Evolutionary conservation across 1,140 invertebrate genomes (phyloP).

Genomic region (Drosophila miranda): DNA sequence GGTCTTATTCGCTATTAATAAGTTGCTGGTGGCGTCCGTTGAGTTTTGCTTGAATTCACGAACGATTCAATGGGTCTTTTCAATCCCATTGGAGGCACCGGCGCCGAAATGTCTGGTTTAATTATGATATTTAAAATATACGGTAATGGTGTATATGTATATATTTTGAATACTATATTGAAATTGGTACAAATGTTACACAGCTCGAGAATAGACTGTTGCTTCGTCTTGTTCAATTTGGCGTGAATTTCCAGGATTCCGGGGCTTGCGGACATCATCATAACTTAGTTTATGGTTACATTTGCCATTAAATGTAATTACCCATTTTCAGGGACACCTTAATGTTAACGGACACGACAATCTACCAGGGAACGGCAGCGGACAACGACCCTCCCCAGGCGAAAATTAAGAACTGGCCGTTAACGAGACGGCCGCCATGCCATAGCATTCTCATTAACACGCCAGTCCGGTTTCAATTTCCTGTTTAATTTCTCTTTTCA

Average conservation of each 20-base stretch:
- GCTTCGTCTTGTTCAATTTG: constrained; percentile 4
- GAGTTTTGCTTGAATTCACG: constrained; percentile 66
- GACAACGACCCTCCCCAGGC: constrained; percentile 20
- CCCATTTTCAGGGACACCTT: constrained; percentile 46
- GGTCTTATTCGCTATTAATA: constrained; percentile 25
- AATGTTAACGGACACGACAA: constrained; percentile 41
- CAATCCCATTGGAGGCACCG: neutral
- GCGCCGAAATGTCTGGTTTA: too few species aligned
- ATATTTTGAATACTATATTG: too few species aligned
- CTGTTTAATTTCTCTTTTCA: constrained; percentile 71
- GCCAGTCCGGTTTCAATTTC: constrained; percentile 74
- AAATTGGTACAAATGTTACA: too few species aligned
- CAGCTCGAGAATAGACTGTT: too few species aligned
- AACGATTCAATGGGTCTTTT: neutral
- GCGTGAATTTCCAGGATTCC: constrained; percentile 2
- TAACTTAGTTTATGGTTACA: constrained; percentile 37
- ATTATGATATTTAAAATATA: too few species aligned
- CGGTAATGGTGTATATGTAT: too few species aligned
- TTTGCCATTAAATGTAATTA: constrained; percentile 50
- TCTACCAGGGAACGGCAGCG: constrained; percentile 8
- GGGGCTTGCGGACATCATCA: constrained; percentile 20
- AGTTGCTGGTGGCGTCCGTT: constrained; percentile 61
- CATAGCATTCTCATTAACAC: constrained; percentile 68
- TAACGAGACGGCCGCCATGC: constrained; percentile 39
- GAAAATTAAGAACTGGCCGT: constrained; percentile 57